phyloP scores from a whole-genome alignment of 2,888 invertebrate species.

The Barypeithes pellucidus region DNA sequence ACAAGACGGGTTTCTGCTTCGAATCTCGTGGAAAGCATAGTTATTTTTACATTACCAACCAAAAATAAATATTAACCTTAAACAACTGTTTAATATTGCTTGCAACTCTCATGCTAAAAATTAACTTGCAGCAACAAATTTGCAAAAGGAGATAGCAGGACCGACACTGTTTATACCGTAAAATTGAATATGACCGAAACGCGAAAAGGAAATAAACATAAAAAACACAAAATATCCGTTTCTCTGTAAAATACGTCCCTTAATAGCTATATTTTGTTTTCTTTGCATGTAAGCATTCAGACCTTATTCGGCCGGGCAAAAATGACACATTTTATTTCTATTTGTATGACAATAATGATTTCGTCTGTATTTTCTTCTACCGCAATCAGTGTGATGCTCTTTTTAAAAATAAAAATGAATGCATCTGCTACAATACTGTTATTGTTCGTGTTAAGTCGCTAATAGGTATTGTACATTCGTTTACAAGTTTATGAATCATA shows the following conservation, averaged over 20 bases:
- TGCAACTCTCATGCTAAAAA: no score
- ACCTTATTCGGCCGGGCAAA: not conserved
- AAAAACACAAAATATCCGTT: not conserved
- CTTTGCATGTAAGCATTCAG: not conserved
- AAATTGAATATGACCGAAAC: not conserved
- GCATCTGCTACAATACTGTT: not conserved
- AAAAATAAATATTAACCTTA: no score
- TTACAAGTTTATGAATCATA: conserved; percentile 1
- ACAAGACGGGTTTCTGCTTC: no score
- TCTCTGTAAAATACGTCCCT: not conserved
- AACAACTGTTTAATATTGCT: no score
- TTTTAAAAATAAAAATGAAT: conserved; percentile 20
- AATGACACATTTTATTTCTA: conserved; percentile 11
- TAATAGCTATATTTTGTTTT: not conserved
- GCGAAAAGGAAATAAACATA: not conserved
- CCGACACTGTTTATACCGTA: not conserved
- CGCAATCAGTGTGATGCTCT: not conserved
- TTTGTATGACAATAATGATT: not conserved
- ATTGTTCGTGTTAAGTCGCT: not conserved
- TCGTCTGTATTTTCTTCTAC: not conserved
- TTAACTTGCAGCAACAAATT: no score
- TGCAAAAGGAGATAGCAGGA: no score
- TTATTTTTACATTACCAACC: no score
- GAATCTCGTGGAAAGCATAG: no score
- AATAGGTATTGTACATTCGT: not conserved